Conservation (phyloP, 2,113 vertebrate species). For the Lepus europaeus region DNA sequence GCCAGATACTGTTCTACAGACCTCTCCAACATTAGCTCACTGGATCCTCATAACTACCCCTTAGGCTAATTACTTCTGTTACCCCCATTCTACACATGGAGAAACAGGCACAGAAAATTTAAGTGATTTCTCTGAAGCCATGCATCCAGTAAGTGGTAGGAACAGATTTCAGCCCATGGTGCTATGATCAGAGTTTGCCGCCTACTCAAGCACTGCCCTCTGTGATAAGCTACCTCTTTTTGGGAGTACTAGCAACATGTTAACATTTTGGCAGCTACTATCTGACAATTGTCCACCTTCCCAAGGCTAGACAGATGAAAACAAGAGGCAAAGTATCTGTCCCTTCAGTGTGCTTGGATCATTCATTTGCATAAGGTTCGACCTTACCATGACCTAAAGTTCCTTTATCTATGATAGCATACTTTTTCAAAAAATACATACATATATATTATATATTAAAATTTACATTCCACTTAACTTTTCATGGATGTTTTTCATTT, state of each 20-base stretch:
- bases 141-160: background rate
- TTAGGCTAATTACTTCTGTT: background rate
- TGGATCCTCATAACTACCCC: background rate
- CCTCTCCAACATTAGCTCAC: slow-evolving; percentile 24
- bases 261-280: background rate
- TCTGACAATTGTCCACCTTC: background rate
- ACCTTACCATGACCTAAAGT: background rate
- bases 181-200: background rate
- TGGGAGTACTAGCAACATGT: background rate
- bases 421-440: background rate
- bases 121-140: background rate
- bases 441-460: background rate
- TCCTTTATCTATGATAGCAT: background rate
- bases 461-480: background rate
- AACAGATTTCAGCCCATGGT: background rate
- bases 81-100: background rate
- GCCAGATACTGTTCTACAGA: background rate
- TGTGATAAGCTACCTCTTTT: background rate
- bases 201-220: background rate
- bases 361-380: slow-evolving; percentile 23
- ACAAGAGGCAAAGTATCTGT: background rate
- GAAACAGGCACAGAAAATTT: background rate
- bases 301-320: background rate
- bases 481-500: slow-evolving; percentile 32
- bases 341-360: background rate